Evolutionary conservation across 2,797 vertebrate species (phyloP).

Genomic region (Arremon brunneinucha): DNA sequence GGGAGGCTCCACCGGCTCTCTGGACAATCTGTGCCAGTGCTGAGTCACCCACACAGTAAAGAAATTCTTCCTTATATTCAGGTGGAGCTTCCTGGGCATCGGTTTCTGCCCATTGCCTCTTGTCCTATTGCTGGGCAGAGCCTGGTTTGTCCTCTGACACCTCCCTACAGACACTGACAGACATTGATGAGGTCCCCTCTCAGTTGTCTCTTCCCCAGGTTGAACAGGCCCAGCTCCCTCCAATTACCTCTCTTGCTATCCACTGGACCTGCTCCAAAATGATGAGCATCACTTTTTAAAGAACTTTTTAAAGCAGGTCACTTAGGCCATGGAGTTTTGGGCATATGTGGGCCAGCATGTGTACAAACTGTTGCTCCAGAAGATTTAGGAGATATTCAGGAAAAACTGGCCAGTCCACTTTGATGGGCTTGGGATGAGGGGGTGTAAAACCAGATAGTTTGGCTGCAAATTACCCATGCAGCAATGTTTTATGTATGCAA

Average conservation of each 20-base stretch:
- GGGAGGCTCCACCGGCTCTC: neutral
- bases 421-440: neutral
- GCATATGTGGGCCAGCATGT: neutral
- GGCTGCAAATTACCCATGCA: neutral
- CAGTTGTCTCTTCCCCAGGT: accelerated
- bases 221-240: neutral
- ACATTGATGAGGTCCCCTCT: neutral
- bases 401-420: neutral
- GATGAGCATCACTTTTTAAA: neutral
- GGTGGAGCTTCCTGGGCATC: neutral
- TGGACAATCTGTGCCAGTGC: neutral
- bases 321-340: neutral
- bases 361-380: neutral
- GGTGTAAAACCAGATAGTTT: neutral
- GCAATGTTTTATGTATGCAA: neutral
- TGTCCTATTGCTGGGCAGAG: neutral
- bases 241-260: neutral
- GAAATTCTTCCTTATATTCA: neutral
- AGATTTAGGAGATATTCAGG: neutral
- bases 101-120: neutral
- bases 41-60: neutral
- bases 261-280: neutral
- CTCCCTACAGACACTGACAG: neutral
- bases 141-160: neutral
- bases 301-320: neutral